phyloP scores from a whole-genome alignment of 2,797 vertebrate species.

The Mionectes olivaceus region DNA sequence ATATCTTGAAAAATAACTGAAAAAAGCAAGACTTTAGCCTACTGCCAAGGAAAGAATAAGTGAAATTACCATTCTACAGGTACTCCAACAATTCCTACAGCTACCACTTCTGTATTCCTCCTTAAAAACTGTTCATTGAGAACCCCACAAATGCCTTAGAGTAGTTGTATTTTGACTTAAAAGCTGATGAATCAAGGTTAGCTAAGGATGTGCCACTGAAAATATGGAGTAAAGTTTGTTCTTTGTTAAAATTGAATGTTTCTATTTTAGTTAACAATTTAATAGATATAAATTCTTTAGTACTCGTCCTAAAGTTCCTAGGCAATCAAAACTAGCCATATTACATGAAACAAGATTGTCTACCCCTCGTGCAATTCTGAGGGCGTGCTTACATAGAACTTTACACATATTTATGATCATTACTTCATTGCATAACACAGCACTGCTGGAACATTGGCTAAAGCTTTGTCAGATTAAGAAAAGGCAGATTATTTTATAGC shows the following conservation, averaged over 20 bases:
- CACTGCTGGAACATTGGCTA: constrained; percentile 29
- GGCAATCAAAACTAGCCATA: background rate
- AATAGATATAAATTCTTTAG: background rate
- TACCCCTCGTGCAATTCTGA: background rate
- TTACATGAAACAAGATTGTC: background rate
- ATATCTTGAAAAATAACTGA: background rate
- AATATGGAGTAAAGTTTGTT: background rate
- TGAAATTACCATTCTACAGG: background rate
- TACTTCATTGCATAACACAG: constrained; percentile 26
- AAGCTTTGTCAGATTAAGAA: background rate
- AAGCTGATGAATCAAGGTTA: background rate
- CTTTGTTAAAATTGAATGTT: background rate
- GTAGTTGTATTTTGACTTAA: background rate
- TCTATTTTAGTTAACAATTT: background rate
- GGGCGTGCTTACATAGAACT: constrained; percentile 10
- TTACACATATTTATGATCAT: constrained; percentile 6
- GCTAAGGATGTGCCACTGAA: background rate
- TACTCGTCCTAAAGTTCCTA: background rate
- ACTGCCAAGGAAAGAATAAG: background rate
- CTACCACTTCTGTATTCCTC: background rate
- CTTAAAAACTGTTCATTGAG: background rate
- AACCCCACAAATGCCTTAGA: background rate
- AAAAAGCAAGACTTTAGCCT: background rate
- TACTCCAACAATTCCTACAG: background rate
- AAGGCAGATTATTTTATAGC: constrained; percentile 47